These are phyloP conservation scores for Glossophaga mutica DNA, from an alignment of 2,797 vertebrate genomes.

Conservation along the genomic window DNA sequence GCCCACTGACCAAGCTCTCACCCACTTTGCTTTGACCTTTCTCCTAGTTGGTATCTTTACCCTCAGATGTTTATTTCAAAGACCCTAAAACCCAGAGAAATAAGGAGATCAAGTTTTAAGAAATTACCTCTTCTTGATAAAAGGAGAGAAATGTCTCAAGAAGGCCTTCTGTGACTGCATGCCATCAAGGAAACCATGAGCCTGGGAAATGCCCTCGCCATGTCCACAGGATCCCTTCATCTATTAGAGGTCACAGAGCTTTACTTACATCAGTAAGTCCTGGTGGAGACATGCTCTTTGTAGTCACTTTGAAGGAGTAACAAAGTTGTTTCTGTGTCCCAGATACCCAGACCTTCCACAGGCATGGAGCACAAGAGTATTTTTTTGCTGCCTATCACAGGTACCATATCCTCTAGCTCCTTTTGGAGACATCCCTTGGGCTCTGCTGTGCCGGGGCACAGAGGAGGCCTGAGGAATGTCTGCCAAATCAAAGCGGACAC, in stretches of 20 bases:
- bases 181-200: not conserved
- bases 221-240: not conserved
- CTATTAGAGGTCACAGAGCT: not conserved
- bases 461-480: not conserved
- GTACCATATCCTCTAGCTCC: not conserved
- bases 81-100: not conserved
- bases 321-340: not conserved
- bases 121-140: not conserved
- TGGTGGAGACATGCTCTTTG: not conserved
- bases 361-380: not conserved
- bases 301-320: not conserved
- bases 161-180: not conserved
- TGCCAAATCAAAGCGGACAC: not conserved
- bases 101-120: not conserved
- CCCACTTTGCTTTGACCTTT: not conserved
- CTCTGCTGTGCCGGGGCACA: not conserved
- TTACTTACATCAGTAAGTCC: not conserved
- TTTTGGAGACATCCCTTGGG: not conserved
- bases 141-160: not conserved
- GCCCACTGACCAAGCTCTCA: not conserved
- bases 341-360: not conserved
- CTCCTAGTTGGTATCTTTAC: not conserved
- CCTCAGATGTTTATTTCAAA: not conserved
- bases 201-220: fast-evolving
- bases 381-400: not conserved